Base-by-base conservation (phyloP, 2,888 invertebrate species). In the Pristionchus japonicus region DNA sequence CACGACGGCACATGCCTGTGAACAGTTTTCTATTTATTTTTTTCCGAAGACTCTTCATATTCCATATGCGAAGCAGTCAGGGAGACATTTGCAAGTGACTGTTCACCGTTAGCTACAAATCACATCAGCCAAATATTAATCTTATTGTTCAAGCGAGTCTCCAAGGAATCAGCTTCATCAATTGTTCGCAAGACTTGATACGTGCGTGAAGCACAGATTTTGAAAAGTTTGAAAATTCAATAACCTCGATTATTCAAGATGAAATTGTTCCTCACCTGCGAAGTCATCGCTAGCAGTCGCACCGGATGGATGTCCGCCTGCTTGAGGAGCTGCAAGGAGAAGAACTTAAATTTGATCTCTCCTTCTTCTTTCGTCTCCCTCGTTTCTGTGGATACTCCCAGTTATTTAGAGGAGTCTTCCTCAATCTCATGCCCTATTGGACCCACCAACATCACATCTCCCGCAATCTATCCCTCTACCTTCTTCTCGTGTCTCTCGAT, bases 251-350 rank as follows among this genome's bases (percentile, higher is more conserved):
- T n/a, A n/a, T 43, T 43, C 43, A 11, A 43, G 6, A 9, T 43
- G 43, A 43, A 43, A 11, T 43, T 11, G 11, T 11, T 43, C 43
- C 43, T 52, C 31, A 90, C 87, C 86, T 97, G 96, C 70, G 97
- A 97, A 87, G 98, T 96, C 90, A 97, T 95, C 92, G 97, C 96
- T 67, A 98, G 95, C 92, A 98, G 96, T 74, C 97, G 96, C 93
- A 98, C 96, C 95, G 97, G 98, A 95, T 98, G 98, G 93, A 97
- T 96, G 88, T 97, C 96, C 1, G 97, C 97, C 92, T 97, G 98
- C 94, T 96, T 96, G 91, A 97, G 95, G 88, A 97, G 96, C 97
- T 97, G 94, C 47, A 95, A 93, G 57, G 13, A 83, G 64, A 31
- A 2, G 31, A 34, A n/a, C n/a, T n/a, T n/a, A n/a, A n/a, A n/a